Conservation (phyloP, 1,140 invertebrate species). For the Formica exsecta region DNA sequence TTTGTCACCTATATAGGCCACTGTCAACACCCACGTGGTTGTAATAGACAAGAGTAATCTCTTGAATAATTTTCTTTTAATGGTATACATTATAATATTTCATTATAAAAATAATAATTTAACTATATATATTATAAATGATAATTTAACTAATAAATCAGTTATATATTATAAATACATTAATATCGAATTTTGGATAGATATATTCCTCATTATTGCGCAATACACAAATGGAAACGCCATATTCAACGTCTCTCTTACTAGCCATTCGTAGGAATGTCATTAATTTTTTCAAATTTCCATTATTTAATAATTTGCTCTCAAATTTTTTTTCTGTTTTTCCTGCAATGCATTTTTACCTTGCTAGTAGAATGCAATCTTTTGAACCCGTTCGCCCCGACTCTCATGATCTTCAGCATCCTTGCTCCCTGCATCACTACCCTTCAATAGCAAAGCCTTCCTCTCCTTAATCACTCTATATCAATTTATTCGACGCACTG, state of each 20-base stretch:
- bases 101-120: not conserved
- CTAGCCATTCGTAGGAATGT: not conserved
- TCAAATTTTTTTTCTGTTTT: not conserved
- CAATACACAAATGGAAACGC: slow-evolving; percentile 12
- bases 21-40: slow-evolving; percentile 79
- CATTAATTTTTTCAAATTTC: not conserved
- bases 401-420: slow-evolving; percentile 73
- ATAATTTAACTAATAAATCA: not conserved
- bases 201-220: not conserved
- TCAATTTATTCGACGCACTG: not conserved
- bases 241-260: slow-evolving; percentile 22
- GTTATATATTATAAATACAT: not conserved
- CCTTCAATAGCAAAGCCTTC: not conserved
- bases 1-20: slow-evolving; percentile 77
- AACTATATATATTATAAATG: not conserved
- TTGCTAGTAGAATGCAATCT: slow-evolving; percentile 71
- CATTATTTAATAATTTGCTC: not conserved
- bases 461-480: not conserved
- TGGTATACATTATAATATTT: no score
- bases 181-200: not conserved
- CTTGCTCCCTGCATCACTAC: slow-evolving; percentile 50
- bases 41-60: slow-evolving; percentile 17
- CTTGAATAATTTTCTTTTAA: not conserved
- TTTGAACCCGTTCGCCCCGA: slow-evolving; percentile 65
- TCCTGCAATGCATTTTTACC: slow-evolving; percentile 63